Evolutionary conservation across 2,113 vertebrate genomes (phyloP), one percentile per base, ranked within the genome.

Genomic region (Stegostoma tigrinum): DNA sequence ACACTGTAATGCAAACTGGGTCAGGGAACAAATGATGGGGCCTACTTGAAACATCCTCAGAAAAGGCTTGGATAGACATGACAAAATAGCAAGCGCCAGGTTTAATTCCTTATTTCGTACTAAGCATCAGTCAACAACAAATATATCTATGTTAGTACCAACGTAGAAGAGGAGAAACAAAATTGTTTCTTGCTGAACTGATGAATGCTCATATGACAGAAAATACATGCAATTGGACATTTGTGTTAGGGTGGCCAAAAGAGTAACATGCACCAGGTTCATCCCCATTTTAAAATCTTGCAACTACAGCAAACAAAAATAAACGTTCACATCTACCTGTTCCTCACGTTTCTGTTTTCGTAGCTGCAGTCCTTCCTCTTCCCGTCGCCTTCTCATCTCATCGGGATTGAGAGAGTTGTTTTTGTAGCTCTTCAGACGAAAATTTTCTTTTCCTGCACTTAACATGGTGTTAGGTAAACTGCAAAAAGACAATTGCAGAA

Each of bases 341-440:
- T 99, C 99, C 96, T 99, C 99, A 96, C 99, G 98, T 96, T 99
- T 99, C 96, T 99, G 99, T 97, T 99, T 99, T 68, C 99, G 98
- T 42, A 99, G 98, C 96, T 99, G 99, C 78, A 99, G 97, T 68
- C 99, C 99, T 97, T 99, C 99, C 96, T 99, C 99, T 96, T 99
- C 99, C 96, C 99, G 98, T 97, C 99, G 98, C 38, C 99, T 98
- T 95, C 99, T 98, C 99, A 99, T 99, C 96, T 99, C 99, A 30
- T 99, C 99, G 48, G 99, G 98, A 97, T 99, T 99, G 91, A 99
- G 98, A 48, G 99, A 99, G 97, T 99, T 99, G 98, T 99, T 99
- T 97, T 99, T 99, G 96, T 99, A 99, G 98, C 99, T 99, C 97
- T 99, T 99, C 96, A 99, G 98, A 96, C 99, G 98, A 96, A 98